A percentile compares a stretch with the other conserved stretches of the same genome.
Conservation (phyloP, 2,888 invertebrate species). For the Clostera curtula region DNA sequence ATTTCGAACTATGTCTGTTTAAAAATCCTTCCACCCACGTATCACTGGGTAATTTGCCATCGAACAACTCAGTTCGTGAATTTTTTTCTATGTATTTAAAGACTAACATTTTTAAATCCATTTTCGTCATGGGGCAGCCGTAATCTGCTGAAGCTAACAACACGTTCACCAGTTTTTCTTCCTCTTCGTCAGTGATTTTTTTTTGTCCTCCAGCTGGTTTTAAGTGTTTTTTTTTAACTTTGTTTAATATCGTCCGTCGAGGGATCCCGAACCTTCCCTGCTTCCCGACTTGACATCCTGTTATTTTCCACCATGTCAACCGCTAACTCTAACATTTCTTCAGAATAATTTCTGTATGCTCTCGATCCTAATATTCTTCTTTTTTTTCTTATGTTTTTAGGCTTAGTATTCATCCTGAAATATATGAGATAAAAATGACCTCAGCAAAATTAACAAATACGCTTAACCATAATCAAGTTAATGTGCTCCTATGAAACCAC, state of each 20-base stretch:
- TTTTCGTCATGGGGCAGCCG: slow-evolving; percentile 6
- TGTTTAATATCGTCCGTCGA: slow-evolving; percentile 11
- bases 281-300: slow-evolving; percentile 10
- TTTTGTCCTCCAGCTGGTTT: slow-evolving; percentile 5
- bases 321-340: slow-evolving; percentile 11
- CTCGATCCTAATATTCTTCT: slow-evolving; percentile 8
- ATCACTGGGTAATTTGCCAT: slow-evolving; percentile 6
- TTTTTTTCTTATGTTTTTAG: neutral
- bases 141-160: slow-evolving; percentile 12
- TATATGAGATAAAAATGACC: no score
- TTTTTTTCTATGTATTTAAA: slow-evolving; percentile 10
- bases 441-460: no score
- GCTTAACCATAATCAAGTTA: no score
- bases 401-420: no score
- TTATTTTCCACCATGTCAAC: slow-evolving; percentile 8
- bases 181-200: slow-evolving; percentile 6
- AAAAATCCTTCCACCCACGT: slow-evolving; percentile 7
- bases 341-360: slow-evolving; percentile 12
- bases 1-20: slow-evolving; percentile 4
- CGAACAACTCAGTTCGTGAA: slow-evolving; percentile 3
- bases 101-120: slow-evolving; percentile 9
- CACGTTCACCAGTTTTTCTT: slow-evolving; percentile 7
- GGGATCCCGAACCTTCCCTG: slow-evolving; percentile 13
- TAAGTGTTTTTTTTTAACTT: slow-evolving; percentile 7
- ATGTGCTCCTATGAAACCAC: no score